These are phyloP conservation scores for Menidia menidia DNA, from an alignment of 2,797 vertebrate genomes.

Conservation along the genomic window DNA sequence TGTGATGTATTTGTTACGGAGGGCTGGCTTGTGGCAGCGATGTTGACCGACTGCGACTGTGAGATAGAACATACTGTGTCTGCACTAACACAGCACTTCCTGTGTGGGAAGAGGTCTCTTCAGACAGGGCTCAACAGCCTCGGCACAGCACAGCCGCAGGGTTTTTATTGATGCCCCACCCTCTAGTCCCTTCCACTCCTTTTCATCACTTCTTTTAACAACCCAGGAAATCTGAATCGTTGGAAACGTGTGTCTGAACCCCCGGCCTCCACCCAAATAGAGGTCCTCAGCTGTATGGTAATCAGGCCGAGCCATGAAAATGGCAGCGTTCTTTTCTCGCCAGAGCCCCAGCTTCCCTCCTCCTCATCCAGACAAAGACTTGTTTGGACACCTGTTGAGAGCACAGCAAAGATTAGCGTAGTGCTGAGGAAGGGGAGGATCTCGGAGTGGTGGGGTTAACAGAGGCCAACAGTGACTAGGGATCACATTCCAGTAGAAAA, in stretches of 20 bases:
- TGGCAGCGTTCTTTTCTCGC: constrained; percentile 83
- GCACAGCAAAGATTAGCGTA: constrained; percentile 85
- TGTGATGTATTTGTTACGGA: constrained; percentile 61
- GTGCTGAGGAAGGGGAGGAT: constrained; percentile 67
- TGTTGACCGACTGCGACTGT: constrained; percentile 65
- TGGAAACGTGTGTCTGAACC: constrained; percentile 76
- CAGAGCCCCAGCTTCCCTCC: constrained; percentile 72
- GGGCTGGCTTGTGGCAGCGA: constrained; percentile 56
- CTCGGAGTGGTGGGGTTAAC: constrained; percentile 80
- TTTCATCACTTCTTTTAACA: constrained; percentile 76
- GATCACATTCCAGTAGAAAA: constrained; percentile 86
- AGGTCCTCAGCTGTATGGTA: constrained; percentile 94
- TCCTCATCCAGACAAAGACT: constrained; percentile 86
- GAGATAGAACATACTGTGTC: constrained; percentile 76
- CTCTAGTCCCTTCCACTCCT: constrained; percentile 51
- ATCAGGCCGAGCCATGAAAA: constrained; percentile 88
- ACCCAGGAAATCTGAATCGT: constrained; percentile 81
- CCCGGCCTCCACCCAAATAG: constrained; percentile 71
- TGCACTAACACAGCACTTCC: constrained; percentile 73
- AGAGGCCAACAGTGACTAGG: constrained; percentile 85
- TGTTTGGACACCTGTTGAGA: constrained; percentile 94
- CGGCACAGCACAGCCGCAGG: constrained; percentile 65
- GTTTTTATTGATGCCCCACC: constrained; percentile 75
- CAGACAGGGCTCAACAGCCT: constrained; percentile 61
- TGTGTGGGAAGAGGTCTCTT: constrained; percentile 72